Base-by-base conservation (phyloP, 1,140 invertebrate species). In the Tetraneura akinire region DNA sequence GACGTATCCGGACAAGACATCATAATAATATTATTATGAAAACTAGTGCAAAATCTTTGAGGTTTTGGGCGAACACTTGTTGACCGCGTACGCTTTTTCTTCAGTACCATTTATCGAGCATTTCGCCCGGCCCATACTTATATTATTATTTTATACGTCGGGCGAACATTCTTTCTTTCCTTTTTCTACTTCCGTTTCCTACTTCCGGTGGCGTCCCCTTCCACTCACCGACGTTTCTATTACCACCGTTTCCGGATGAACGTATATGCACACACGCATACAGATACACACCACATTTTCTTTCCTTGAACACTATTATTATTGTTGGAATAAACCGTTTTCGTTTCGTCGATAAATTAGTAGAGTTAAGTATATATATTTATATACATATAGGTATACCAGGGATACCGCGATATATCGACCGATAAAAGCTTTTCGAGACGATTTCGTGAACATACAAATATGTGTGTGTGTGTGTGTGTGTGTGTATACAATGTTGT, bases 291-390 rank as follows among this genome's bases (percentile, higher is more conserved):
- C 8, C 60, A 10, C 29, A 32, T 32, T 18, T n/a, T 9, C 51
- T 18, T 3, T 18, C 8, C 32, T 3, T 8, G 8, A 6, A 13
- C 32, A n/a, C 32, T 1, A 16, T 66, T 66, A 66, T 66, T 66
- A 66, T 18, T 8, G 29, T 18, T 8, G 29, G 8, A 9, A 21
- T 21, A 37, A 66, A 66, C 29, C 37, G 37, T 66, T 66, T 64
- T 66, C 32, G 18, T 66, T 18, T 66, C 16, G 14, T 37, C 62
- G 62, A 66, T 66, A 66, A 66, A 66, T 66, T 66, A 42, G 18
- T 18, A 5, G 13, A 1, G 10, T 11, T 18, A 1, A n/a, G 14
- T 62, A 3, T 18, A 26, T 62, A 55, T 13, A 10, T 62, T 16
- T 60, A 23, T 57, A 23, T 11, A 26, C 23, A 23, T 32, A 18